Percentiles rank a stretch among this genome's conserved stretches.
Evolutionary conservation across 2,797 vertebrate species (phyloP).

Genomic region (Scolopax bukidnonensis): DNA sequence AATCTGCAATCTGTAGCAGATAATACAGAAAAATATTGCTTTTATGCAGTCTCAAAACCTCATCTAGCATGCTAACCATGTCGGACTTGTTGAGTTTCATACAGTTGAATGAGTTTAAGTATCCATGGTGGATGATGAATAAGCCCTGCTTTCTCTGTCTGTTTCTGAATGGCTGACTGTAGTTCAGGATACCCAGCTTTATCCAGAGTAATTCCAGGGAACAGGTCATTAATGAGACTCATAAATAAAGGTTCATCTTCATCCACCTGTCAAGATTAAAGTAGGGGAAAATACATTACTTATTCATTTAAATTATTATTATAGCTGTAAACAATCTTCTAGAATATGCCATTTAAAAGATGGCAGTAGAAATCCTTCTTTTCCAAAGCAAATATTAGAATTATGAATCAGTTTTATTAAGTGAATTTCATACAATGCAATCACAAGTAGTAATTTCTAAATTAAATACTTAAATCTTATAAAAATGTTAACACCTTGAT

Average conservation of each 20-base stretch:
- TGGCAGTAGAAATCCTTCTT: background rate
- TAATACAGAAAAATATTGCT: background rate
- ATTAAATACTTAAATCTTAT: background rate
- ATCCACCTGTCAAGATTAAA: constrained; percentile 73
- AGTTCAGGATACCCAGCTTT: constrained; percentile 86
- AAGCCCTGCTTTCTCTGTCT: constrained; percentile 81
- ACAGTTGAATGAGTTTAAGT: constrained; percentile 88
- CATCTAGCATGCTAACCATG: constrained; percentile 79
- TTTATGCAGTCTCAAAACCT: background rate
- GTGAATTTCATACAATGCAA: background rate
- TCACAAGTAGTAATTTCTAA: constrained; percentile 17
- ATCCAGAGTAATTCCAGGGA: constrained; percentile 77
- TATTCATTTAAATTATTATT: constrained; percentile 14
- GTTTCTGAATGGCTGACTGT: constrained; percentile 80
- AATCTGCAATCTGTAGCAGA: background rate
- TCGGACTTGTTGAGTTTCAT: constrained; percentile 86
- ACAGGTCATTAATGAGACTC: constrained; percentile 84
- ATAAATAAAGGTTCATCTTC: constrained; percentile 84
- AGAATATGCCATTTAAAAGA: background rate
- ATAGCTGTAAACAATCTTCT: background rate
- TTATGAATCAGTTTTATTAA: background rate
- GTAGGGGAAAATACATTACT: background rate
- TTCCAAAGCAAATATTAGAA: constrained; percentile 1
- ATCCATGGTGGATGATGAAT: constrained; percentile 85
- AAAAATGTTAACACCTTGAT: background rate